Percentiles rank a stretch among this genome's conserved stretches.
Evolutionary conservation across 2,797 vertebrate species (phyloP).

Genomic region (Paguma larvata): DNA sequence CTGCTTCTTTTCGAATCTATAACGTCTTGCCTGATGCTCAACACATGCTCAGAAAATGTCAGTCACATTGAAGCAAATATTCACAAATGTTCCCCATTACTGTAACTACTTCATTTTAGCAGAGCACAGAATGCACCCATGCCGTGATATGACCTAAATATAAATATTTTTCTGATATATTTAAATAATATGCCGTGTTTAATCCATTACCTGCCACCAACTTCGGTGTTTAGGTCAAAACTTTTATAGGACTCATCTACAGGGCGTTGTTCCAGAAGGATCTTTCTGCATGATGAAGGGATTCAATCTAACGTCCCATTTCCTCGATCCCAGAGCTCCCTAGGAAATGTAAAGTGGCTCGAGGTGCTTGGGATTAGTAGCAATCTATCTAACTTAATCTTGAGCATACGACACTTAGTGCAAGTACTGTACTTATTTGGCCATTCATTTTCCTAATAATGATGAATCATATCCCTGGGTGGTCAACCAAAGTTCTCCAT

Average conservation of each 20-base stretch:
- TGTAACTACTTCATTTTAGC: neutral
- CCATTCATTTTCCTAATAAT: neutral
- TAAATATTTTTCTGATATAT: neutral
- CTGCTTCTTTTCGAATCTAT: neutral
- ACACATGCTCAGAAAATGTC: neutral
- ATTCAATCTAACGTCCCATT: neutral
- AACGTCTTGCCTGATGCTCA: neutral
- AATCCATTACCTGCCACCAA: neutral
- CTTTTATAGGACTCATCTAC: neutral
- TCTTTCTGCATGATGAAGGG: neutral
- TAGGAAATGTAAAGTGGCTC: neutral
- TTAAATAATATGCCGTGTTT: neutral
- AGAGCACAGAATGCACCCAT: neutral
- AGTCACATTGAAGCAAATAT: neutral
- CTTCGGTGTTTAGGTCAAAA: slow-evolving; percentile 1
- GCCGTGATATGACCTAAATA: neutral
- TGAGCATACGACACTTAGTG: neutral
- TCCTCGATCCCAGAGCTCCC: neutral
- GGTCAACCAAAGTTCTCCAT: neutral
- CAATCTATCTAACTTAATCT: neutral
- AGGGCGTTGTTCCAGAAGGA: neutral
- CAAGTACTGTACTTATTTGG: neutral
- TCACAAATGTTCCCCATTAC: neutral
- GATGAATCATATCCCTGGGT: neutral
- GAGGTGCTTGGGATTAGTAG: neutral